Evolutionary conservation across 1,140 invertebrate genomes (phyloP), one percentile per base, ranked within the genome.

Genomic region (Meloidogyne exigua): DNA sequence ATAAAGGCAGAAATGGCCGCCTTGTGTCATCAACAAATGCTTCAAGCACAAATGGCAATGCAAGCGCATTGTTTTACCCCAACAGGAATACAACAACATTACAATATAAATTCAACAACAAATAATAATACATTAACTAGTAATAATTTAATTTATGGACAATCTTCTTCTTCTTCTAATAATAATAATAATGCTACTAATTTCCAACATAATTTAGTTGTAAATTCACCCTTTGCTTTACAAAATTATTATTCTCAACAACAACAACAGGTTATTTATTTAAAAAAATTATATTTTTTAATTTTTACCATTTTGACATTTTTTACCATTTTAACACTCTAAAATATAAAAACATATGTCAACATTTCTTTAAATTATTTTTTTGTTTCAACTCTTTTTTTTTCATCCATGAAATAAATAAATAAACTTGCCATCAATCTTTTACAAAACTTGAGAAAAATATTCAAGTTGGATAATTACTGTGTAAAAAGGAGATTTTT

Each of bases 181-280:
- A n/a, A n/a, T n/a, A n/a, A n/a, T n/a, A n/a, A n/a, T n/a, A n/a
- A n/a, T n/a, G 4, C 18, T 57, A 57, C 9, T 18, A 12, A 57
- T 57, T 57, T 57, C 21, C 49, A 57, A 57, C n/a, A 21, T n/a
- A 57, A 57, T 57, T 57, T 57, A 57, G 13, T n/a, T n/a, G n/a
- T 15, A 15, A 4, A n/a, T 57, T 57, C 49, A 0, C 49, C 49
- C 21, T 57, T 57, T 15, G 49, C 18, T 12, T n/a, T 57, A 21
- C 49, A 57, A n/a, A 57, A 57, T 57, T 57, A 57, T 57, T 57
- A 57, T 21, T 57, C 49, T 21, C 49, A 57, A 57, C 49, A 57
- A n/a, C 49, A 57, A 49, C 44, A 49, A 57, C 49, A 57, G 49
- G 49, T n/a, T 57, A 3, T 13, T 18, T 0, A 13, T 44, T 44